phyloP scores from a whole-genome alignment of 2,113 vertebrate species.

The Sprattus sprattus region DNA sequence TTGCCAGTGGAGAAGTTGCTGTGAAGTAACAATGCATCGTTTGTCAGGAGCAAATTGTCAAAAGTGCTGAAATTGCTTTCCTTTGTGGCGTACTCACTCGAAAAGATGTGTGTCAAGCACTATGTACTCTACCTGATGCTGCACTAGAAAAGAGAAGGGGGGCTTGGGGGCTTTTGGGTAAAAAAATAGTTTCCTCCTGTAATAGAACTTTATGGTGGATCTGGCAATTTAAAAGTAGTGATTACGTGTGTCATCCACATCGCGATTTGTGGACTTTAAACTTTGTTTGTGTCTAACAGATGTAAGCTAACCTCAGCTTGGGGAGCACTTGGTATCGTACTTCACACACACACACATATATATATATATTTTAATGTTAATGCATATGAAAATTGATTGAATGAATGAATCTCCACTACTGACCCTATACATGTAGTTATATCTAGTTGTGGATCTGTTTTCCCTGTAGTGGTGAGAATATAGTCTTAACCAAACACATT shows the following conservation, averaged over 20 bases:
- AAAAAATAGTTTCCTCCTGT: not conserved
- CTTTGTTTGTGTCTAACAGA: not conserved
- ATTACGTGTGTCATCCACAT: not conserved
- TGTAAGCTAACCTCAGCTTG: not conserved
- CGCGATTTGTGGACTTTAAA: not conserved
- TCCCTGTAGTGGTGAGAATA: not conserved
- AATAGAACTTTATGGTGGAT: not conserved
- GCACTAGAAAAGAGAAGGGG: conserved; percentile 13
- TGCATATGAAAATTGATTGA: not conserved
- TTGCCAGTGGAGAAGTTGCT: conserved; percentile 52
- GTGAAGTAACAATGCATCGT: conserved; percentile 43
- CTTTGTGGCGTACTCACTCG: conserved; percentile 56
- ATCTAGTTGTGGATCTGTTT: not conserved
- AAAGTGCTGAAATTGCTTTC: conserved; percentile 58
- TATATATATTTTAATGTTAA: no score
- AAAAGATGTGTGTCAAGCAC: conserved; percentile 56
- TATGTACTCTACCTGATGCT: conserved; percentile 48
- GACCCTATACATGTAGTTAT: no score
- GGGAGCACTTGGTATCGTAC: not conserved
- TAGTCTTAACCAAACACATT: not conserved
- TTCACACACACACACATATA: not conserved
- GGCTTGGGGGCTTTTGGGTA: not conserved
- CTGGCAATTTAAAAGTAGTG: not conserved
- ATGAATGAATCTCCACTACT: no score
- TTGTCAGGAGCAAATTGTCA: conserved; percentile 44